phyloP scores from a whole-genome alignment of 2,113 vertebrate species.

The Catharus bicknelli region DNA sequence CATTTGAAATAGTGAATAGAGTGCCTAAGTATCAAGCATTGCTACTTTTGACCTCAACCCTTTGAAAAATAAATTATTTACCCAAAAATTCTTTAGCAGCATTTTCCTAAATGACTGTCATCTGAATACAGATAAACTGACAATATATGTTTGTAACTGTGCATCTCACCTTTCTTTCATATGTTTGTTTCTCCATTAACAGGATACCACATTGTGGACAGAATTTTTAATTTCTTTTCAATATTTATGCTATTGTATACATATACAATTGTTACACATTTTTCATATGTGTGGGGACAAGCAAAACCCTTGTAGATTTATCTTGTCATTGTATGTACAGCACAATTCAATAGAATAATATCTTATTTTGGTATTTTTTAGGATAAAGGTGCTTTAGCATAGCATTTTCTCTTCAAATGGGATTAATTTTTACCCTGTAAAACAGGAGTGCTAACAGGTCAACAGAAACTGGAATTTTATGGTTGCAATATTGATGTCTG shows the following conservation, averaged over 20 bases:
- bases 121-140: neutral
- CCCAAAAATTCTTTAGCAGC: neutral
- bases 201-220: neutral
- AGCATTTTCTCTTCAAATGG: neutral
- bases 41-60: neutral
- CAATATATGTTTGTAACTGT: neutral
- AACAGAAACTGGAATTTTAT: neutral
- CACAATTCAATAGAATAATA: neutral
- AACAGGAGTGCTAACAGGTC: neutral
- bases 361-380: neutral
- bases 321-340: neutral
- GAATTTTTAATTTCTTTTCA: neutral
- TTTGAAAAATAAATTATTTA: neutral
- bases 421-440: neutral
- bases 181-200: neutral
- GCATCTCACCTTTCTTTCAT: neutral
- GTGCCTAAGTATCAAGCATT: neutral
- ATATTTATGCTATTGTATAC: neutral
- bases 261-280: neutral
- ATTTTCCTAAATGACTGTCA: neutral
- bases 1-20: neutral
- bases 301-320: neutral
- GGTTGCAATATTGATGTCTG: accelerated
- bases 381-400: neutral
- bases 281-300: neutral